These are phyloP conservation scores for Pammene fasciana DNA, from an alignment of 2,888 invertebrate genomes.

Conservation along the genomic window DNA sequence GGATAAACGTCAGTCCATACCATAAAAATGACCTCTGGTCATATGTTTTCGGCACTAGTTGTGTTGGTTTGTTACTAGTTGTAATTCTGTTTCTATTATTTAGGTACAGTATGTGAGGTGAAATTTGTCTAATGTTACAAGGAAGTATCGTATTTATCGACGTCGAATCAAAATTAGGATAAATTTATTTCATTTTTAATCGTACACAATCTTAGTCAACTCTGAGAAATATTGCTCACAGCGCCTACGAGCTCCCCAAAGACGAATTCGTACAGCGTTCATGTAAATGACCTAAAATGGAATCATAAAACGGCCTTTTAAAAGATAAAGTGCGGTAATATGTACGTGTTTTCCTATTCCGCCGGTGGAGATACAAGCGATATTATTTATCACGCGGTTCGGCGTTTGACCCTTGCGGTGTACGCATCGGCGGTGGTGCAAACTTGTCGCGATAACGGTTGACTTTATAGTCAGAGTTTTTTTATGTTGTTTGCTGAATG, in stretches of 20 bases:
- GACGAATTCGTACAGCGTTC: neutral
- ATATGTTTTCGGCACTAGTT: too few species aligned
- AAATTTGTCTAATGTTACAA: too few species aligned
- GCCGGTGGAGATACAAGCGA: constrained; percentile 44
- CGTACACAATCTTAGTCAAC: neutral
- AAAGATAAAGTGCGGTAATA: constrained; percentile 46
- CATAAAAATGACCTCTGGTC: too few species aligned
- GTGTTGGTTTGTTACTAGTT: too few species aligned
- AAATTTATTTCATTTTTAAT: too few species aligned
- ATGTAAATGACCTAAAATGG: constrained; percentile 37
- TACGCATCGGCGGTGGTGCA: constrained; percentile 26
- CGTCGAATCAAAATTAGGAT: too few species aligned
- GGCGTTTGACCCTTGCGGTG: constrained; percentile 46
- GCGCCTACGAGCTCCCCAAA: constrained; percentile 3
- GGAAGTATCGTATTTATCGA: too few species aligned
- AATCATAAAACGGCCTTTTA: constrained; percentile 40
- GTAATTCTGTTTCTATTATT: too few species aligned
- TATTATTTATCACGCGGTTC: constrained; percentile 47
- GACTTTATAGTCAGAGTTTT: neutral
- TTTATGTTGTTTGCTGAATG: too few species aligned
- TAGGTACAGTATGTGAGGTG: too few species aligned
- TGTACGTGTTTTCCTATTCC: constrained; percentile 45
- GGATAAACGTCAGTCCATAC: too few species aligned
- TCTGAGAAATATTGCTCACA: neutral
- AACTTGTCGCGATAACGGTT: neutral